phyloP scores from a whole-genome alignment of 2,888 invertebrate species.

The Sminthurinus aureus region DNA sequence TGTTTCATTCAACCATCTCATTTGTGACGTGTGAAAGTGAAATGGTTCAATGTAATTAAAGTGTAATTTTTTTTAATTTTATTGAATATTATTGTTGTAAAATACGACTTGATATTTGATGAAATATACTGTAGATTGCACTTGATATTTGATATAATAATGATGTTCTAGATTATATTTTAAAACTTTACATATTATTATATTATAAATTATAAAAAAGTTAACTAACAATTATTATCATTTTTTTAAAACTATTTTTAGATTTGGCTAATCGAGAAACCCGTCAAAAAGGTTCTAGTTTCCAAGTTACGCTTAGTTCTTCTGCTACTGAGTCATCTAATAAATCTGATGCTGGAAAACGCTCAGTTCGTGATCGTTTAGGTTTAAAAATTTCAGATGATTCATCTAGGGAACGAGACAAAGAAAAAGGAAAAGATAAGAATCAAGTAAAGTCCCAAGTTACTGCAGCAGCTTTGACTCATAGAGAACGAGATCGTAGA shows the following conservation, averaged over 20 bases:
- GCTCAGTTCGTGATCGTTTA: slow-evolving; percentile 53
- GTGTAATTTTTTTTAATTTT: too few relatives aligned
- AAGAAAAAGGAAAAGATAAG: slow-evolving; percentile 9
- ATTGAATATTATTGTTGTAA: too few relatives aligned
- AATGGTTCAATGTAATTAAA: too few relatives aligned
- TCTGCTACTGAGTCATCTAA: background rate
- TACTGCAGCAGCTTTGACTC: slow-evolving; percentile 5
- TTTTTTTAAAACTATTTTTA: background rate
- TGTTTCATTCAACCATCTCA: too few relatives aligned
- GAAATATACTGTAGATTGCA: too few relatives aligned
- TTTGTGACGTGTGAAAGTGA: too few relatives aligned
- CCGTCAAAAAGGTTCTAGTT: slow-evolving; percentile 19
- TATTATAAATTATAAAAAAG: too few relatives aligned
- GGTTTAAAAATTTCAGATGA: slow-evolving; percentile 55
- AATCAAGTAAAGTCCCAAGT: slow-evolving; percentile 27
- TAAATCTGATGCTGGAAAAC: slow-evolving; percentile 35
- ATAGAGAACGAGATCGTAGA: slow-evolving; percentile 33
- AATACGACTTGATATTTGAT: too few relatives aligned
- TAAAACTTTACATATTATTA: too few relatives aligned
- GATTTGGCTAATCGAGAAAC: background rate
- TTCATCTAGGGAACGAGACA: background rate
- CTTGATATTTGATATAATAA: too few relatives aligned
- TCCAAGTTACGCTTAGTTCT: slow-evolving; percentile 4
- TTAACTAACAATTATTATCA: slow-evolving; percentile 5
- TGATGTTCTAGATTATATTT: too few relatives aligned